These are phyloP conservation scores for Platycnemis pennipes DNA, from an alignment of 2,888 invertebrate species.

Conservation along the genomic window DNA sequence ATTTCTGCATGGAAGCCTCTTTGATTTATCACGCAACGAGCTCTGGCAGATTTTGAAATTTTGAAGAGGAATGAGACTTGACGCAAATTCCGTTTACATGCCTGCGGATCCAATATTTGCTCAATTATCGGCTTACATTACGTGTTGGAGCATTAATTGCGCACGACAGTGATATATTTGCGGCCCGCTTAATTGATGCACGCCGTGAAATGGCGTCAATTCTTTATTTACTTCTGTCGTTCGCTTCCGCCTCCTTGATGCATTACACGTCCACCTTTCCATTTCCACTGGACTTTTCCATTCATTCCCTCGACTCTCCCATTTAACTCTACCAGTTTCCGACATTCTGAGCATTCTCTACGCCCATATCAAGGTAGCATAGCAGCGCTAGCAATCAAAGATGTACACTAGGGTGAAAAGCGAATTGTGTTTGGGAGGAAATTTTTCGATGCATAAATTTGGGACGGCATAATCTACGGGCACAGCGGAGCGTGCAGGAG, in stretches of 20 bases:
- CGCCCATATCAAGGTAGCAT: not conserved
- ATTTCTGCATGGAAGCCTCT: no score
- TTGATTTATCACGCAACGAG: no score
- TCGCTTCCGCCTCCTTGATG: not conserved
- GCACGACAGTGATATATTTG: no score
- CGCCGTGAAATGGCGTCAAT: no score
- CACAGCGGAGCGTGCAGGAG: not conserved
- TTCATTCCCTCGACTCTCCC: not conserved
- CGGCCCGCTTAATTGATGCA: no score
- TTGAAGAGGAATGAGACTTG: no score
- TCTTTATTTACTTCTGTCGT: not conserved
- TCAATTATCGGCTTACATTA: no score
- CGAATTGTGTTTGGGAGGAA: not conserved
- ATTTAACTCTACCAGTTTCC: not conserved
- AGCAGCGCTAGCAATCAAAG: not conserved
- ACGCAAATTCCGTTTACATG: no score
- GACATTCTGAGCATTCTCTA: not conserved
- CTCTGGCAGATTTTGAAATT: no score
- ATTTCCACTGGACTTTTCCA: not conserved
- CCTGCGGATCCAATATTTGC: no score
- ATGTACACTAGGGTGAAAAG: not conserved
- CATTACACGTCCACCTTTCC: not conserved
- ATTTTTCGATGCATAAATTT: constrained; percentile 33
- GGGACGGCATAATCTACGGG: not conserved
- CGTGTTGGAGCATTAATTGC: no score